Evolutionary conservation across 2,113 vertebrate species (phyloP).

Genomic region (Phoxinus phoxinus): DNA sequence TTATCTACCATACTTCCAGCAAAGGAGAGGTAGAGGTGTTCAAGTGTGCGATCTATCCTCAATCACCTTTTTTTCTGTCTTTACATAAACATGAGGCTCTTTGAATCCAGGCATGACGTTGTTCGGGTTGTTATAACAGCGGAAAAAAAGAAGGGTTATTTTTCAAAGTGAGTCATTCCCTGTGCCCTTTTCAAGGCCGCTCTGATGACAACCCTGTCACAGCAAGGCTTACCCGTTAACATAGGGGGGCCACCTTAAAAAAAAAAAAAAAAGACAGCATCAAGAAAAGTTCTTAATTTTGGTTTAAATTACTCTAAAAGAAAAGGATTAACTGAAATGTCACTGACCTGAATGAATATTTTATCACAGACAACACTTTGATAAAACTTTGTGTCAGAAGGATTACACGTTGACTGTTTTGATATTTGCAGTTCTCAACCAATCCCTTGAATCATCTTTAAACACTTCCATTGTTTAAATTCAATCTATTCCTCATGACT

Average conservation of each 20-base stretch:
- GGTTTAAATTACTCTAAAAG: background rate
- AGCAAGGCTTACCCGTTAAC: conserved; percentile 22
- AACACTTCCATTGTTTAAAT: background rate
- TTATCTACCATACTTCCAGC: background rate
- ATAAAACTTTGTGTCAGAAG: background rate
- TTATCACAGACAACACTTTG: conserved; percentile 27
- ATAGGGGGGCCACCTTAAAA: conserved; percentile 20
- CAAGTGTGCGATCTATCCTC: background rate
- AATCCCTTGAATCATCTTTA: background rate
- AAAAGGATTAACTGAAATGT: conserved; percentile 4
- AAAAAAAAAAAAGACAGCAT: background rate
- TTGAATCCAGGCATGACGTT: conserved; percentile 31
- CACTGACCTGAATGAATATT: background rate
- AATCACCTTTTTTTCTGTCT: background rate
- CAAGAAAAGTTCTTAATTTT: background rate
- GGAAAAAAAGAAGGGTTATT: background rate
- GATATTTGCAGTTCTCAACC: background rate
- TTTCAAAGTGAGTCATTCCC: conserved; percentile 33
- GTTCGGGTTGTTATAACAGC: conserved; percentile 2
- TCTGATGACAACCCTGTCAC: conserved; percentile 6
- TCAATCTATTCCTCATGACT: background rate
- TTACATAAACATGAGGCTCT: background rate
- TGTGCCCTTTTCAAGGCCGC: conserved; percentile 25
- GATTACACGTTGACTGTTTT: background rate
- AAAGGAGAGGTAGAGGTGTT: background rate